These are phyloP conservation scores for Gobio occitaniae DNA, from an alignment of 2,797 vertebrate genomes.

Conservation along the genomic window DNA sequence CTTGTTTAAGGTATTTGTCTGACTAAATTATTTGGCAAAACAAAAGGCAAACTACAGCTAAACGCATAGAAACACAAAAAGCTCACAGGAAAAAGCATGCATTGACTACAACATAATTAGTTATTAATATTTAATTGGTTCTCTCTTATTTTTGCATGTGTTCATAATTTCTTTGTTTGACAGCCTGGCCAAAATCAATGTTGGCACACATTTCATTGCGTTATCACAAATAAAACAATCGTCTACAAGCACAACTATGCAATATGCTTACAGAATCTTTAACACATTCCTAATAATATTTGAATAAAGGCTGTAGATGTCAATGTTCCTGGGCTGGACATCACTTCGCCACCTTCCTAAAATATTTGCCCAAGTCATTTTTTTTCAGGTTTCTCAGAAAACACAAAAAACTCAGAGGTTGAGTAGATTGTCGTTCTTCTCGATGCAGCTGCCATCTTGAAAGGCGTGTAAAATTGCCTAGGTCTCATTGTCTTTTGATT, in stretches of 20 bases:
- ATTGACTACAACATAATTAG: not conserved
- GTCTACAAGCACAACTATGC: not conserved
- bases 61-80: not conserved
- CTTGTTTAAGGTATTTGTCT: not conserved
- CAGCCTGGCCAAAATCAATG: not conserved
- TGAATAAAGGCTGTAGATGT: not conserved
- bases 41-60: not conserved
- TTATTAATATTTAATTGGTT: not conserved
- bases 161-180: not conserved
- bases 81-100: not conserved
- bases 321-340: not conserved
- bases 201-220: not conserved
- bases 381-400: no score
- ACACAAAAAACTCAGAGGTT: no score
- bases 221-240: not conserved
- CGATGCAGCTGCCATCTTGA: no score
- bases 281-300: not conserved
- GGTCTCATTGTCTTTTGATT: no score
- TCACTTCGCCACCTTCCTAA: not conserved
- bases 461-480: no score
- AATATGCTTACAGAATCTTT: not conserved
- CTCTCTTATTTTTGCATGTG: not conserved
- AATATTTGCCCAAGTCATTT: no score
- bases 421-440: no score
- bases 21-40: not conserved